Percentiles rank a stretch among this genome's conserved stretches.
Conservation (phyloP, 2,888 invertebrate species). For the Eurois occulta region DNA sequence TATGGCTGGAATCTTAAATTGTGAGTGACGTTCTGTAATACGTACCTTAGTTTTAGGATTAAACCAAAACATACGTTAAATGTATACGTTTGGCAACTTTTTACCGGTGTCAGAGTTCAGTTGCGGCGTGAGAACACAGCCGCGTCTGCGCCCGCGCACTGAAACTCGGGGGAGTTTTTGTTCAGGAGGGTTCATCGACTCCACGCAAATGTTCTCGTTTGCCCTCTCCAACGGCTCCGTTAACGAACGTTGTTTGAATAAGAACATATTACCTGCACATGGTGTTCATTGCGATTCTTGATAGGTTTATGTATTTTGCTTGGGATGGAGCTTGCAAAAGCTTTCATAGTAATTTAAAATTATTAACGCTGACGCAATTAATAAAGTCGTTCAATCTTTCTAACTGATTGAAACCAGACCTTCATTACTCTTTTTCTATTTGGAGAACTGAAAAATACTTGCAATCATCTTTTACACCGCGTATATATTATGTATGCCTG, state of each 20-base stretch:
- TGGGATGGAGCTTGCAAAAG: background rate
- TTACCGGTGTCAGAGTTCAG: conserved; percentile 86
- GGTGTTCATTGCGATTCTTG: conserved; percentile 57
- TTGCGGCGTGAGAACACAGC: conserved; percentile 83
- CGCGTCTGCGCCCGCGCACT: conserved; percentile 70
- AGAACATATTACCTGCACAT: conserved; percentile 61
- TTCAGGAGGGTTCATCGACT: conserved; percentile 87
- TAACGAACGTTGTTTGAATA: conserved; percentile 56
- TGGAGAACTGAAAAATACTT: too few species aligned
- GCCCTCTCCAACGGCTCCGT: conserved; percentile 59
- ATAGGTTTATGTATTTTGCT: conserved; percentile 25
- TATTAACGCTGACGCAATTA: too few species aligned
- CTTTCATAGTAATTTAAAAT: background rate
- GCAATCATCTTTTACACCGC: background rate
- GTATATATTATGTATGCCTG: too few species aligned
- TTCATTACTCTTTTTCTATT: too few species aligned
- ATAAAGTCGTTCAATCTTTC: too few species aligned
- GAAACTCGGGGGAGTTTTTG: conserved; percentile 89
- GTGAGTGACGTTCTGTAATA: background rate
- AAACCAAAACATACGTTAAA: conserved; percentile 17
- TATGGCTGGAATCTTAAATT: background rate
- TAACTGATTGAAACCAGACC: too few species aligned
- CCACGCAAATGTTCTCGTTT: conserved; percentile 76
- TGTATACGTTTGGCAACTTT: conserved; percentile 78
- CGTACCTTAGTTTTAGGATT: background rate